A percentile compares a stretch with the other conserved stretches of the same genome.
These are phyloP conservation scores for Gallinago nigripennis DNA, from an alignment of 2,797 vertebrate genomes.

Conservation along the genomic window DNA sequence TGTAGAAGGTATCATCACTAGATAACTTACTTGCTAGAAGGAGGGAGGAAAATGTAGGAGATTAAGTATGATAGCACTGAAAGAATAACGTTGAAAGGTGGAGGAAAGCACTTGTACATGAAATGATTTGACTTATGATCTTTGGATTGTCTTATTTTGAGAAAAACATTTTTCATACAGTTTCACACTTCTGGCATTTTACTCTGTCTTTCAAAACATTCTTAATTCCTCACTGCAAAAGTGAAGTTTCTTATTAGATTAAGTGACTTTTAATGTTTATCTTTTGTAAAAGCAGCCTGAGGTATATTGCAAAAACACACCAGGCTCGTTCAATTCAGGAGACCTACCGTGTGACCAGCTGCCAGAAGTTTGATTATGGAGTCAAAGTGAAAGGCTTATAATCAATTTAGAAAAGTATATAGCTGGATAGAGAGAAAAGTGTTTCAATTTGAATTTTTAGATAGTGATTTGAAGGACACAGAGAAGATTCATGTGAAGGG, in stretches of 20 bases:
- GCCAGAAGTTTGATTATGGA: background rate
- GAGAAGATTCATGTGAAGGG: background rate
- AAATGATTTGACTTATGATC: background rate
- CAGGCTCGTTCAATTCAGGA: background rate
- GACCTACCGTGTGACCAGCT: constrained; percentile 26
- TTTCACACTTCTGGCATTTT: background rate
- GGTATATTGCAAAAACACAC: background rate
- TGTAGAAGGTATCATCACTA: background rate
- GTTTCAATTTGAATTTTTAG: background rate
- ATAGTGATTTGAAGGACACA: background rate
- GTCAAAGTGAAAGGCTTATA: background rate
- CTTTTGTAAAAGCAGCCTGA: background rate
- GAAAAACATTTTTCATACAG: background rate
- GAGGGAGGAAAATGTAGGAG: background rate
- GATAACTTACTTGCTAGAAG: background rate
- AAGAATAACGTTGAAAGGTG: background rate
- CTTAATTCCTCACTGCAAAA: background rate
- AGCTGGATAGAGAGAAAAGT: background rate
- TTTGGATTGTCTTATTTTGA: background rate
- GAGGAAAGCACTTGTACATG: background rate
- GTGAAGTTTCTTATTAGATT: background rate
- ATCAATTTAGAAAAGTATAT: background rate
- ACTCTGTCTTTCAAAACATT: background rate
- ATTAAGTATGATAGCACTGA: background rate
- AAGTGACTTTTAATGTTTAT: background rate